A percentile compares a stretch with the other conserved stretches of the same genome.
Evolutionary conservation across 2,888 invertebrate genomes (phyloP).

Genomic region (Hyposoter didymator): DNA sequence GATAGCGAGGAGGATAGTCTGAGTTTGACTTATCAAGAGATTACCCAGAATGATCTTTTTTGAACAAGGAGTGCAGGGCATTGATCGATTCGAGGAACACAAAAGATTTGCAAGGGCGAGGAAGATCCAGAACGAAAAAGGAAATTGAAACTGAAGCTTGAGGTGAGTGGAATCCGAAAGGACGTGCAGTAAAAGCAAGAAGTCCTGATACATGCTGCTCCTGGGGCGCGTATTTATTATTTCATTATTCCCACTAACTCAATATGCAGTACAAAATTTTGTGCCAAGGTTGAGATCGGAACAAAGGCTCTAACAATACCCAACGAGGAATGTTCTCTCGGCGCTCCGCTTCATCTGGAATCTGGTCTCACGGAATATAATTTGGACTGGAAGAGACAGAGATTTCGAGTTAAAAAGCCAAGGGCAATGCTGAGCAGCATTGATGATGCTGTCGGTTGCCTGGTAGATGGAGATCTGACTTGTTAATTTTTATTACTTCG

Average conservation of each 20-base stretch:
- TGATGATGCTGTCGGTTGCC: conserved; percentile 34
- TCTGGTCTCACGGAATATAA: conserved; percentile 35
- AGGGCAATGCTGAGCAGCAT: conserved; percentile 39
- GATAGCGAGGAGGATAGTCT: conserved; percentile 63
- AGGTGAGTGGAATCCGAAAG: conserved; percentile 55
- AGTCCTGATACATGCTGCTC: conserved; percentile 44
- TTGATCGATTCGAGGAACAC: conserved; percentile 49
- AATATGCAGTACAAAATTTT: conserved; percentile 73
- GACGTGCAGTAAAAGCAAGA: conserved; percentile 50
- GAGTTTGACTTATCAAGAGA: conserved; percentile 70
- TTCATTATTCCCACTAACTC: conserved; percentile 82
- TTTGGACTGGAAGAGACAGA: conserved; percentile 45
- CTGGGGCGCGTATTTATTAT: conserved; percentile 78
- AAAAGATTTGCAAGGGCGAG: conserved; percentile 5
- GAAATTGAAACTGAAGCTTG: conserved; percentile 47
- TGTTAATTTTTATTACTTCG: conserved; percentile 82
- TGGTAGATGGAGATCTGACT: conserved; percentile 79
- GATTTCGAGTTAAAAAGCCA: conserved; percentile 42
- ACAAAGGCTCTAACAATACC: conserved; percentile 32
- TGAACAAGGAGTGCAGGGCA: conserved; percentile 22
- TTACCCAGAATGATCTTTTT: conserved; percentile 60
- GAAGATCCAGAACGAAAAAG: conserved; percentile 14
- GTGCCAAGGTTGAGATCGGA: conserved; percentile 21
- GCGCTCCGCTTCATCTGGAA: conserved; percentile 32
- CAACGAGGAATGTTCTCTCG: conserved; percentile 30